Percentiles rank a stretch among this genome's conserved stretches.
phyloP scores from a whole-genome alignment of 2,888 invertebrate genomes.

The Ischnus inquisitorius region DNA sequence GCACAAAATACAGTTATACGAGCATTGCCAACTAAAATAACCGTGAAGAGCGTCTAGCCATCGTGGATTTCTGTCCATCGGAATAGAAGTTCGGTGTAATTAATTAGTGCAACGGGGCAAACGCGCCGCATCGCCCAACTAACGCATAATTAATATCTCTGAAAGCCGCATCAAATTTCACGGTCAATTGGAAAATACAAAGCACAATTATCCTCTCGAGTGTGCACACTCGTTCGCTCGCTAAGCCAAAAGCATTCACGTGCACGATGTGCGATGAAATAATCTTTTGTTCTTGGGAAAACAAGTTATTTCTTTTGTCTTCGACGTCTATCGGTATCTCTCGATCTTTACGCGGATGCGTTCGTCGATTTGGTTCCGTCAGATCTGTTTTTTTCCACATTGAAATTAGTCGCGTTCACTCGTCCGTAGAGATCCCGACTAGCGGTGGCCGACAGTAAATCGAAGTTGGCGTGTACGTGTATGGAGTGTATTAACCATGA shows the following conservation, averaged over 20 bases:
- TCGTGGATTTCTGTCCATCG: constrained; percentile 20
- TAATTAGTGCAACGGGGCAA: constrained; percentile 56
- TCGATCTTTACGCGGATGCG: background rate
- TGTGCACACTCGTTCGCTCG: constrained; percentile 16
- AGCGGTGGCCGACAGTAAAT: constrained; percentile 15
- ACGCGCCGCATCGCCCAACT: constrained; percentile 29
- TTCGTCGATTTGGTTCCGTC: background rate
- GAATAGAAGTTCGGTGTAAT: constrained; percentile 36
- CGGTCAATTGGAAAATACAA: constrained; percentile 61
- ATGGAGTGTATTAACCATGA: background rate
- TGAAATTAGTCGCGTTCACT: constrained; percentile 28
- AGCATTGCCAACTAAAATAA: constrained; percentile 5
- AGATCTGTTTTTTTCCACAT: constrained; percentile 1
- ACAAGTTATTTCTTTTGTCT: background rate
- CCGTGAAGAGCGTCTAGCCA: background rate
- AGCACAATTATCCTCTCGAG: constrained; percentile 38
- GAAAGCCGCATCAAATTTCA: constrained; percentile 52
- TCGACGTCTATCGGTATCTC: background rate
- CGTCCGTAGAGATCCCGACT: background rate
- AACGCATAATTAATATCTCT: constrained; percentile 17
- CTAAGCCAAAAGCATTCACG: constrained; percentile 5
- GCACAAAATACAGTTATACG: background rate
- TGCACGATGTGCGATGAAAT: constrained; percentile 11
- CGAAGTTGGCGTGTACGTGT: background rate
- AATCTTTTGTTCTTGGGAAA: background rate